Conservation (phyloP, 2,797 vertebrate genomes). For the Mormyrops boulengeri region DNA sequence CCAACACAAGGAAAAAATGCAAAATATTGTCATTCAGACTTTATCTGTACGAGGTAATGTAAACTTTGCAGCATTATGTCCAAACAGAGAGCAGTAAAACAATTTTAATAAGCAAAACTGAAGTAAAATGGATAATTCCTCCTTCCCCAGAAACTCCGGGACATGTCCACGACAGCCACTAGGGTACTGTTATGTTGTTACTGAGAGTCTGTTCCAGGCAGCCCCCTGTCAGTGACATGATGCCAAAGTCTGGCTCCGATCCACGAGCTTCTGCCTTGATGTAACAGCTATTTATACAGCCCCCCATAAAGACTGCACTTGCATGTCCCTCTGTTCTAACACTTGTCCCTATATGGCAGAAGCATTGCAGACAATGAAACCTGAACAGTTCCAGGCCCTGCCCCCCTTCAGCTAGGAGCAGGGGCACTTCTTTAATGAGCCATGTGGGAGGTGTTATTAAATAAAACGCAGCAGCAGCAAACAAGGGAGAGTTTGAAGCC, state of each 20-base stretch:
- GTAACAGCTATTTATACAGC: conserved; percentile 31
- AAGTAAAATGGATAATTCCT: neutral
- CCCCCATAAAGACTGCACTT: conserved; percentile 32
- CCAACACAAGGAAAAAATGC: neutral
- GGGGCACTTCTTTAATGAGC: neutral
- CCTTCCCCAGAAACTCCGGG: conserved; percentile 36
- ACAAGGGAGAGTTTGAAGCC: neutral
- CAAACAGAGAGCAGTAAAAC: neutral
- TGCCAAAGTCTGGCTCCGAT: neutral
- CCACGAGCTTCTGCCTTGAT: neutral
- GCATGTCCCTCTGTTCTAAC: conserved; percentile 10
- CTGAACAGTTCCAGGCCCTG: neutral
- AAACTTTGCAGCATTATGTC: neutral
- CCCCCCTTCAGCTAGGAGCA: neutral
- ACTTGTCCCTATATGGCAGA: conserved; percentile 19
- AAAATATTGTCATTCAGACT: neutral
- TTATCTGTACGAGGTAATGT: neutral
- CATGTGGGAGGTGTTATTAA: neutral
- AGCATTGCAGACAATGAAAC: conserved; percentile 10
- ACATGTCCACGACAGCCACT: conserved; percentile 48
- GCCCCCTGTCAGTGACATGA: neutral
- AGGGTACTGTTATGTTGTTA: neutral
- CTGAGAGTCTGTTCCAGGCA: neutral
- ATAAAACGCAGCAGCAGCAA: neutral
- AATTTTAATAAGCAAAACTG: neutral